Percentiles rank a stretch among this genome's conserved stretches.
These are phyloP conservation scores for Zelostemma sp. DNA, from an alignment of 1,140 invertebrate species.

Conservation along the genomic window DNA sequence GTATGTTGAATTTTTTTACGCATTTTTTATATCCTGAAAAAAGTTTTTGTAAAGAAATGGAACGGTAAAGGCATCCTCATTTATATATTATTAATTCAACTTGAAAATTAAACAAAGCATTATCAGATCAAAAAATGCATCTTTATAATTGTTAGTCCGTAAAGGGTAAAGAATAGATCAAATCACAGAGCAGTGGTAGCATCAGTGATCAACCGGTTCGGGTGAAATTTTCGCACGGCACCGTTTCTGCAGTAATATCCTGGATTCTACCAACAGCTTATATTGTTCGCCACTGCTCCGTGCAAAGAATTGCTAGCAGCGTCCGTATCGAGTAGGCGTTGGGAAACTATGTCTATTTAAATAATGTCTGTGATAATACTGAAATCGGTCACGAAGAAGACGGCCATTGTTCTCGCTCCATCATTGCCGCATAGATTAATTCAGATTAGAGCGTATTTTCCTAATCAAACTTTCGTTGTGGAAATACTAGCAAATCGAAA, in stretches of 20 bases:
- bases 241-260: slow-evolving; percentile 49
- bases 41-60: no score
- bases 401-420: slow-evolving; percentile 33
- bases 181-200: neutral
- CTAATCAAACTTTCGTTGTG: no score
- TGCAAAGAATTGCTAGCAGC: slow-evolving; percentile 43
- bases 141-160: slow-evolving; percentile 4
- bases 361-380: slow-evolving; percentile 51
- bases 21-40: slow-evolving; percentile 12
- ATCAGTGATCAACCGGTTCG: slow-evolving; percentile 15
- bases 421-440: slow-evolving; percentile 26
- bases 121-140: slow-evolving; percentile 6
- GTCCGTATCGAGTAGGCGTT: slow-evolving; percentile 38
- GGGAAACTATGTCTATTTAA: slow-evolving; percentile 45
- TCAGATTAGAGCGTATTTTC: no score
- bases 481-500: no score
- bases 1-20: neutral
- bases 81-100: no score
- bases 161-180: slow-evolving; percentile 22
- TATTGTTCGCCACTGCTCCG: slow-evolving; percentile 39
- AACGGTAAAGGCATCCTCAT: no score
- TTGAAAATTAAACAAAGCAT: no score
- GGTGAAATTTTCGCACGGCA: slow-evolving; percentile 44
- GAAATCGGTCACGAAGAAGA: slow-evolving; percentile 48
- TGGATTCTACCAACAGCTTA: slow-evolving; percentile 30